A percentile compares a stretch with the other conserved stretches of the same genome.
These are phyloP conservation scores for Aradophagus sp. DNA, from an alignment of 1,140 invertebrate species.

Conservation along the genomic window DNA sequence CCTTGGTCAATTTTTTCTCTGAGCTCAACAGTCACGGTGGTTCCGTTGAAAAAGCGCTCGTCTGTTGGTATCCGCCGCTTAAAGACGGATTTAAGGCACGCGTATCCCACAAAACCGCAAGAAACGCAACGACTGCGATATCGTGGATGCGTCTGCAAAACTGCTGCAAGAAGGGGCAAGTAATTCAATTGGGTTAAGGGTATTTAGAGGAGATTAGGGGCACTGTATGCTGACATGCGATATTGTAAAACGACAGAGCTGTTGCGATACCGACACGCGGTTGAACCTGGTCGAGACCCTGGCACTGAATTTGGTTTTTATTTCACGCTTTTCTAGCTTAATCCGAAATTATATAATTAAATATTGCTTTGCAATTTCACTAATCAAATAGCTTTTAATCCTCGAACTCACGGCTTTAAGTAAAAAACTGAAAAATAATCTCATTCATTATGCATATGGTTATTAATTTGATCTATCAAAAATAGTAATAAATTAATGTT, in stretches of 20 bases:
- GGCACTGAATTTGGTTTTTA: conserved; percentile 29
- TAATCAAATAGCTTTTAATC: too few species aligned
- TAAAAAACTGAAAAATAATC: too few species aligned
- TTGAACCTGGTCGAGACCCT: conserved; percentile 43
- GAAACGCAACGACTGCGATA: conserved; percentile 49
- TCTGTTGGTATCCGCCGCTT: background rate
- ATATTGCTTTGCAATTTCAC: too few species aligned
- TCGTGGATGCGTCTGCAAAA: conserved; percentile 55
- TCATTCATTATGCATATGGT: too few species aligned
- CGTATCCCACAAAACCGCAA: conserved; percentile 47
- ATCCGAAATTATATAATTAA: too few species aligned
- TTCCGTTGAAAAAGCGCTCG: too few species aligned
- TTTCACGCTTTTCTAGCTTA: too few species aligned
- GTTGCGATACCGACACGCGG: conserved; percentile 11
- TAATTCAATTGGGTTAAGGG: conserved; percentile 74
- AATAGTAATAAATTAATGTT: too few species aligned
- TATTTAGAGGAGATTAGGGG: conserved; percentile 71
- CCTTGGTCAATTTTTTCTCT: too few species aligned
- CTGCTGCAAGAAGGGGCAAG: conserved; percentile 50
- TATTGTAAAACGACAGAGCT: conserved; percentile 30
- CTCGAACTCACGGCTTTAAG: too few species aligned
- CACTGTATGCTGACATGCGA: conserved; percentile 68
- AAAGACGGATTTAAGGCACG: conserved; percentile 31
- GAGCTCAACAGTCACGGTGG: too few species aligned
- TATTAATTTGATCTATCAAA: too few species aligned